These are phyloP conservation scores for Nomada hirtipes DNA, from an alignment of 2,888 invertebrate genomes.

Conservation along the genomic window DNA sequence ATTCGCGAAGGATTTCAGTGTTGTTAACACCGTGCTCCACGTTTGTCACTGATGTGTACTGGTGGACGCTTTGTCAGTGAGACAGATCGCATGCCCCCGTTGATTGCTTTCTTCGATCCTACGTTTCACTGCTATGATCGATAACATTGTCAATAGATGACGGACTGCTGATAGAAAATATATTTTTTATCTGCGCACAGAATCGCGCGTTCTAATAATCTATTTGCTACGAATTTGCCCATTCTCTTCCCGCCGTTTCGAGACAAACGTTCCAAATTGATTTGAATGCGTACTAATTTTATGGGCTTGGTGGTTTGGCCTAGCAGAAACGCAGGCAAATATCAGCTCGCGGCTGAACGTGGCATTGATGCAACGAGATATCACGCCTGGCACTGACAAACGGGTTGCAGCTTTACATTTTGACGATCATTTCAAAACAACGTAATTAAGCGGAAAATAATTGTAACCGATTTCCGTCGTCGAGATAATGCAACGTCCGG, in stretches of 20 bases:
- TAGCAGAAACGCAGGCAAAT: background rate
- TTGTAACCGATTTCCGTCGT: constrained; percentile 28
- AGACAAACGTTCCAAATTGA: constrained; percentile 12
- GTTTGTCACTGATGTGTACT: constrained; percentile 56
- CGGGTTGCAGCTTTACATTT: constrained; percentile 1
- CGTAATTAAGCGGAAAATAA: constrained; percentile 49
- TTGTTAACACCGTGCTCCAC: constrained; percentile 58
- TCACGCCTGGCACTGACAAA: background rate
- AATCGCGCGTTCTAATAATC: background rate
- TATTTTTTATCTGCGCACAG: constrained; percentile 33
- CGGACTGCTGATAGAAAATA: constrained; percentile 53
- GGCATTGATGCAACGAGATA: constrained; percentile 22
- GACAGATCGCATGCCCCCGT: constrained; percentile 65
- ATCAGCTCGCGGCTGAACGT: constrained; percentile 1
- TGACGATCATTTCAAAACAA: constrained; percentile 35
- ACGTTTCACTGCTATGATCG: constrained; percentile 59
- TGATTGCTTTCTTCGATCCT: constrained; percentile 65
- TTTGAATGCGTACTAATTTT: constrained; percentile 25
- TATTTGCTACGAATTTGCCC: background rate
- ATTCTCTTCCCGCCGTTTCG: constrained; percentile 1
- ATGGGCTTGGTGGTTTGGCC: background rate
- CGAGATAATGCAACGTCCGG: constrained; percentile 22
- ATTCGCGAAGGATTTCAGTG: constrained; percentile 56
- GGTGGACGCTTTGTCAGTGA: constrained; percentile 49
- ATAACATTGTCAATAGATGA: constrained; percentile 64